Conservation (phyloP, 1,140 invertebrate genomes). For the Drosophila rufa region DNA sequence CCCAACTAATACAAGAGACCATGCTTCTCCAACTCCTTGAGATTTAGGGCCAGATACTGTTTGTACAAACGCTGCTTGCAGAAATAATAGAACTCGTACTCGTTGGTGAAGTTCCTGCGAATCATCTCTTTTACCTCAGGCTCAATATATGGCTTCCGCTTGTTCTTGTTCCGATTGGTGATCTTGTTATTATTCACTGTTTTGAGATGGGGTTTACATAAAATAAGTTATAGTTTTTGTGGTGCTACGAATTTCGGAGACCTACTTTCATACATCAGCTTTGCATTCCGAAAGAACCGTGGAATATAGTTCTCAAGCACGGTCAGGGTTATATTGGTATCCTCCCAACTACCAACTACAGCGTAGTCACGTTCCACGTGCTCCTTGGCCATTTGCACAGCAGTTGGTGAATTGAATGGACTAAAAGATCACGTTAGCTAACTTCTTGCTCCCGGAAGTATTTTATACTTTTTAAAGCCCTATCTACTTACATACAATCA, state of each 20-base stretch:
- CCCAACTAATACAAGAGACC: conserved; percentile 51
- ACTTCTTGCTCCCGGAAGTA: neutral
- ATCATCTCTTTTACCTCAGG: conserved; percentile 94
- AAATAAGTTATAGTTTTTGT: neutral
- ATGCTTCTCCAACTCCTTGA: conserved; percentile 71
- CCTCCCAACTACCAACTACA: conserved; percentile 94
- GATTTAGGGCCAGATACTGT: conserved; percentile 90
- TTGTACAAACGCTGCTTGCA: conserved; percentile 93
- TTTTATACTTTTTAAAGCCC: neutral
- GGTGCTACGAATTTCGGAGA: neutral
- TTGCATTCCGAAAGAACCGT: conserved; percentile 91
- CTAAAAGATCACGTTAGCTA: conserved; percentile 86
- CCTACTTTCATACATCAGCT: conserved; percentile 80
- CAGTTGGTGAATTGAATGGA: conserved; percentile 93
- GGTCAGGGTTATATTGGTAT: conserved; percentile 92
- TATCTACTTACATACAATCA: conserved; percentile 91
- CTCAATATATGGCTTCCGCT: conserved; percentile 87
- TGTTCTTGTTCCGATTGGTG: conserved; percentile 82
- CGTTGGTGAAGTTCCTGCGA: conserved; percentile 93
- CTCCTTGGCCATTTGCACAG: conserved; percentile 92
- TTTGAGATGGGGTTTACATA: neutral
- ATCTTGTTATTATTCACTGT: conserved; percentile 72
- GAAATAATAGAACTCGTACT: conserved; percentile 96
- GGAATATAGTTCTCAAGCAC: conserved; percentile 95
- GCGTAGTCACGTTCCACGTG: conserved; percentile 94